phyloP scores from a whole-genome alignment of 1,140 invertebrate species.

The Pseudomyrmex concolor region DNA sequence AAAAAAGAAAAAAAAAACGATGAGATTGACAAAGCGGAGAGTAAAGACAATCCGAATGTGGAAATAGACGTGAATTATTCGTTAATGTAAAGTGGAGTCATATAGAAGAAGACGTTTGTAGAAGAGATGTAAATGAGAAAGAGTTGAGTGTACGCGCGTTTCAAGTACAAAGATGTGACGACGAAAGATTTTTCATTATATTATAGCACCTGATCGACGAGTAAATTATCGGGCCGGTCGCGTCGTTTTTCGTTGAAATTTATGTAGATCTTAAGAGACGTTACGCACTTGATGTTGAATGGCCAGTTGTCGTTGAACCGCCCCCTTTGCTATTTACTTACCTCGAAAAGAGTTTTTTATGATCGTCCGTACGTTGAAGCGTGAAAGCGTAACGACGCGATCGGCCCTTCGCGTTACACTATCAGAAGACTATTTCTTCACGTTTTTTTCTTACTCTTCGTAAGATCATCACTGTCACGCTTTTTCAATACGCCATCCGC shows the following conservation, averaged over 20 bases:
- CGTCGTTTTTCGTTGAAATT: slow-evolving; percentile 44
- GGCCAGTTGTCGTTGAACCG: slow-evolving; percentile 59
- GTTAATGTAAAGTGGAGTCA: not conserved
- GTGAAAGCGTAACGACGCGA: slow-evolving; percentile 30
- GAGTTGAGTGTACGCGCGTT: slow-evolving; percentile 4
- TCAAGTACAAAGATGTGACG: slow-evolving; percentile 40
- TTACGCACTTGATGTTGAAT: slow-evolving; percentile 53
- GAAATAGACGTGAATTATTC: slow-evolving; percentile 35
- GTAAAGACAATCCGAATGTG: not conserved
- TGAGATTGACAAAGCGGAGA: too few relatives aligned
- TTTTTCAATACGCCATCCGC: slow-evolving; percentile 13
- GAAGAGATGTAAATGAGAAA: slow-evolving; percentile 8
- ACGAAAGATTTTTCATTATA: slow-evolving; percentile 34
- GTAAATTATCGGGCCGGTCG: slow-evolving; percentile 40
- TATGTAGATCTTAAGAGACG: slow-evolving; percentile 60
- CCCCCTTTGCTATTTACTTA: slow-evolving; percentile 56
- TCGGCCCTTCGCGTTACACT: slow-evolving; percentile 7
- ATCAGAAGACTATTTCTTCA: slow-evolving; percentile 1
- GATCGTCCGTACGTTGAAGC: slow-evolving; percentile 58
- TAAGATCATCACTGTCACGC: slow-evolving; percentile 8
- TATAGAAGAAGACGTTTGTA: not conserved
- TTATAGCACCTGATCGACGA: slow-evolving; percentile 35
- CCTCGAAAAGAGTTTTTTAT: slow-evolving; percentile 55
- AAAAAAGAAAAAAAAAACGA: too few relatives aligned
- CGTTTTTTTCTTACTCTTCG: slow-evolving; percentile 11